Conservation (phyloP, 2,113 vertebrate species). For the Panthera uncia region DNA sequence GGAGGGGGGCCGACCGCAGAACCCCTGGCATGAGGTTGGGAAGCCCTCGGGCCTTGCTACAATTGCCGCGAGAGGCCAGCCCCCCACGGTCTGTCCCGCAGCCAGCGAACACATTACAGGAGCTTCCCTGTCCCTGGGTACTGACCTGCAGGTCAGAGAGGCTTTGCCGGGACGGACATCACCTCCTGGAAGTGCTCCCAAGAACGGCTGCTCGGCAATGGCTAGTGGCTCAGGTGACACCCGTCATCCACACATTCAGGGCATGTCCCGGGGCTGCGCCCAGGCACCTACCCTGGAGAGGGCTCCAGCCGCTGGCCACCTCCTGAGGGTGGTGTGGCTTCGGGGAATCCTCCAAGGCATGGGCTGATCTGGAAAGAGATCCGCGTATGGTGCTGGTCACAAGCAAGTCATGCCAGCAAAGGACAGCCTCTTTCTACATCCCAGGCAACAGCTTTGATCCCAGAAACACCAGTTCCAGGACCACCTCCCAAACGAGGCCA, state of each 20-base stretch:
- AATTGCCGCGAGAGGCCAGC: neutral
- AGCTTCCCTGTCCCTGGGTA: rapidly evolving
- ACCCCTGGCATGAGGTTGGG: neutral
- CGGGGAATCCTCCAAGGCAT: neutral
- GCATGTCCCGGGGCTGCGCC: rapidly evolving
- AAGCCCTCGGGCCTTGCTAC: neutral
- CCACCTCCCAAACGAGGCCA: neutral
- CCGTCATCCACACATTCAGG: rapidly evolving
- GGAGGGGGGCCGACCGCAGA: slow-evolving; percentile 63
- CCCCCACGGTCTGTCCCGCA: neutral
- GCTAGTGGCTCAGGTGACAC: neutral
- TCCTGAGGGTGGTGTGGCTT: neutral
- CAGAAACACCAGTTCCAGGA: neutral
- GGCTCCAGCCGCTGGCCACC: neutral
- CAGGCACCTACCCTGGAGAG: neutral
- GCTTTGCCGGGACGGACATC: rapidly evolving
- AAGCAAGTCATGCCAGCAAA: rapidly evolving
- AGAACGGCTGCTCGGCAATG: rapidly evolving
- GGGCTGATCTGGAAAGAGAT: neutral
- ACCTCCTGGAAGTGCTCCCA: rapidly evolving
- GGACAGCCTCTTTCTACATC: too few species aligned
- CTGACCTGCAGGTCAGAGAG: neutral
- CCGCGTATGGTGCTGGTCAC: neutral
- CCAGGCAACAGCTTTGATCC: neutral
- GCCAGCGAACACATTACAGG: rapidly evolving